Evolutionary conservation across 2,888 invertebrate species (phyloP), one percentile per base, ranked within the genome.

Genomic region (Plebejus melissa): DNA sequence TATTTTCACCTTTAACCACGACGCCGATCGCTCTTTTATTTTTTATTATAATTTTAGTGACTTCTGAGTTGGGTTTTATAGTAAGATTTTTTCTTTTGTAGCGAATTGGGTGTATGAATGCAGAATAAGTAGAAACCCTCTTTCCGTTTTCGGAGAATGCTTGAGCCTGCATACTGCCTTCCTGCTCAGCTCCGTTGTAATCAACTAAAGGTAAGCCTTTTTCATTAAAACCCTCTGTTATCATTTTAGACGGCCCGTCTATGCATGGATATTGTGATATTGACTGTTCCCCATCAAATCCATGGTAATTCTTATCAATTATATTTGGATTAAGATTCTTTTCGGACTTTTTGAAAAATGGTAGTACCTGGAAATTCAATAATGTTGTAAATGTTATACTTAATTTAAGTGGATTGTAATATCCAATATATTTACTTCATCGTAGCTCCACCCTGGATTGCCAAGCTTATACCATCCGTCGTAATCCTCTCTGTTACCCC

Each of bases 341-440:
- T 84, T 95, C 95, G 0, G 95, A 94, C 85, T 95, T 95, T 77
- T 91, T 94, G 84, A 95, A 97, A 84, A 96, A 96, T 0, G 96
- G 96, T 50, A 96, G 88, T 2, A 95, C 90, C 92, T 93, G 83
- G 22, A 41, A 69, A 16, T 54, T 16, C 0, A 54, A 16, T 54
- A 16, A 4, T 54, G 13, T 54, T 69, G 22, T 36, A 13, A 32
- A 32, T n/a, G 58, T 58, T 58, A 58, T 22, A 58, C 2, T 22
- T 22, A 50, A 50, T 41, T 41, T 41, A 13, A 50, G 13, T 50
- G 11, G 13, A 50, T 50, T 50, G 4, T 50, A 50, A 16, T 9
- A 7, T 58, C 22, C 9, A 28, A 60, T 60, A 69, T 38, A 78
- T 84, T 84, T 80, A 92, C 95, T 4, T 95, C 94, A n/a, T 90